phyloP scores from a whole-genome alignment of 2,797 vertebrate genomes.

The Lutjanus argentimaculatus region DNA sequence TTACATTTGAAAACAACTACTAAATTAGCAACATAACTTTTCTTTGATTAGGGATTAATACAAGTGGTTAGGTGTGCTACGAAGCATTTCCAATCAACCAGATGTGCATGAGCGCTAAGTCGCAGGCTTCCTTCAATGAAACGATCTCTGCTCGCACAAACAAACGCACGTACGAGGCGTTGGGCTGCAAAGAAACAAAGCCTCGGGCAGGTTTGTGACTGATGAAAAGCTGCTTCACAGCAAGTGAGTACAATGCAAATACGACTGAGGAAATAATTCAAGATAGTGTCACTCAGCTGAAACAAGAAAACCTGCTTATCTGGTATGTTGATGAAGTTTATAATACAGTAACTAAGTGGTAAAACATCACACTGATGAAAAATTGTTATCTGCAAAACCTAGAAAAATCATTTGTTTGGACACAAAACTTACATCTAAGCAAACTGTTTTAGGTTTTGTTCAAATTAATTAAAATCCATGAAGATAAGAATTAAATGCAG shows the following conservation, averaged over 20 bases:
- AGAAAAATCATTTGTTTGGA: no score
- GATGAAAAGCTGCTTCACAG: neutral
- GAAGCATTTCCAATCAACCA: neutral
- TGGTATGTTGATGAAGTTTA: no score
- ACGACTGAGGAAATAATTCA: neutral
- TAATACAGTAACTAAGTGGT: no score
- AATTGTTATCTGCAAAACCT: neutral
- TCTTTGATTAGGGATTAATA: neutral
- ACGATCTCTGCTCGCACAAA: no score
- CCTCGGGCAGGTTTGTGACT: neutral
- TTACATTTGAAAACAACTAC: conserved; percentile 3
- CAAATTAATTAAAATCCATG: neutral
- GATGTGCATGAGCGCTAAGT: neutral
- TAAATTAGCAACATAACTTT: neutral
- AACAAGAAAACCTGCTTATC: neutral
- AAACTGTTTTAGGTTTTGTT: neutral
- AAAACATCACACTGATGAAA: neutral
- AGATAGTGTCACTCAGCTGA: neutral
- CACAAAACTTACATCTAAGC: no score
- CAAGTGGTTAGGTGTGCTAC: neutral
- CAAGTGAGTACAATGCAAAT: neutral
- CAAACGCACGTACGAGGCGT: no score
- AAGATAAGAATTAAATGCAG: neutral
- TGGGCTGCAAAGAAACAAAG: neutral
- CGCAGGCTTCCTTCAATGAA: neutral